Evolutionary conservation across 92 coral and sea anemone genomes (phyloP).

Genomic region (Plumapathes pennacea): DNA sequence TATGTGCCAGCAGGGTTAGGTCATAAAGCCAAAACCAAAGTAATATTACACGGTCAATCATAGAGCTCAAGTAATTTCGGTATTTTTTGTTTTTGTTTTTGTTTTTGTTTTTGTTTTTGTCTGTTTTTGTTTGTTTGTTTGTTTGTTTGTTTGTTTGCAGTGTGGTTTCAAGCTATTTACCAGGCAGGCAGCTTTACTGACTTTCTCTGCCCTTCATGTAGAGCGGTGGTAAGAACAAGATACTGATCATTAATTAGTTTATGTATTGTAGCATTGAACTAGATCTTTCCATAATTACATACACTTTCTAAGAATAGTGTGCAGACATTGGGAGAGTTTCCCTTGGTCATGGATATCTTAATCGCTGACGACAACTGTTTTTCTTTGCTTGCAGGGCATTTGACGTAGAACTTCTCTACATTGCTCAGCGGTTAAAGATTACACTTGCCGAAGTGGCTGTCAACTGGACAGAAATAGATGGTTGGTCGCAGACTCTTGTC

Average conservation of each 20-base stretch:
- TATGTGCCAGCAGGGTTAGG: too few species aligned
- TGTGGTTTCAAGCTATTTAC: slow-evolving; percentile 97
- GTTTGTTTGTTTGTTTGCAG: slow-evolving; percentile 22
- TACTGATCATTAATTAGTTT: neutral
- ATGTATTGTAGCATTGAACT: too few species aligned
- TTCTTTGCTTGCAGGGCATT: slow-evolving; percentile 74
- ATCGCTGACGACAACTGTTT: neutral
- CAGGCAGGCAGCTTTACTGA: slow-evolving; percentile 86
- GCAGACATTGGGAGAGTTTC: too few species aligned
- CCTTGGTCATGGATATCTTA: neutral
- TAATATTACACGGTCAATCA: too few species aligned
- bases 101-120: too few species aligned
- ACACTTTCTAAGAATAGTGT: too few species aligned
- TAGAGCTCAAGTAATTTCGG: neutral
- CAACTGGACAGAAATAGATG: slow-evolving; percentile 98
- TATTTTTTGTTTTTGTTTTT: too few species aligned
- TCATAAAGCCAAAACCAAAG: too few species aligned
- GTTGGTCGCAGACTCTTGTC: slow-evolving; percentile 36
- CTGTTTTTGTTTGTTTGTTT: neutral
- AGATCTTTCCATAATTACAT: too few species aligned
- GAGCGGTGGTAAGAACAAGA: slow-evolving; percentile 99
- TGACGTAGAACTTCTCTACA: slow-evolving; percentile 96
- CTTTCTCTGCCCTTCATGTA: slow-evolving; percentile 89
- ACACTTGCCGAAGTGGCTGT: slow-evolving; percentile 90
- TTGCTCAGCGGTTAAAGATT: slow-evolving; percentile 88